Evolutionary conservation across 35 echinoderm and acorn worm genomes (phyloP).

Genomic region (Chiridota heheva): DNA sequence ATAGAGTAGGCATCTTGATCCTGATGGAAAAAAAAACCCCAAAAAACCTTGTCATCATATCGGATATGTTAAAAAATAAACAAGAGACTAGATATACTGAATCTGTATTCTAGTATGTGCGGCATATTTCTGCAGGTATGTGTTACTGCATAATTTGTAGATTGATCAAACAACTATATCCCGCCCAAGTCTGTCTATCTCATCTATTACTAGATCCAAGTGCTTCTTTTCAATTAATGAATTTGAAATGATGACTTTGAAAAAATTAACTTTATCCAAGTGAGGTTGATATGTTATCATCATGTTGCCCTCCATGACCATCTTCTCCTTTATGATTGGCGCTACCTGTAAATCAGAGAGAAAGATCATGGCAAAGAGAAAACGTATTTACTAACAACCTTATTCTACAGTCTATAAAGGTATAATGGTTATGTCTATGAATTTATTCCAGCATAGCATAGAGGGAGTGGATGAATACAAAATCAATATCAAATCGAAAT

Average conservation of each 20-base stretch:
- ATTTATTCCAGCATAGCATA: no score
- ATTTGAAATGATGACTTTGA: constrained; percentile 65
- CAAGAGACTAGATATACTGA: no score
- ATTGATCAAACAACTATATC: constrained; percentile 25
- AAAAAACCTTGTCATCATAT: no score
- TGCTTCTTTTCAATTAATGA: constrained; percentile 31
- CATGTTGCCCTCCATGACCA: constrained; percentile 64
- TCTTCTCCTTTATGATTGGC: constrained; percentile 65
- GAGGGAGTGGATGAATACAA: no score
- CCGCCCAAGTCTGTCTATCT: constrained; percentile 66
- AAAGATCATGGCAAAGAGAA: no score
- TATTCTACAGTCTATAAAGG: background rate
- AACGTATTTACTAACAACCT: background rate
- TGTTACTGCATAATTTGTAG: no score
- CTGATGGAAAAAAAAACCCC: no score
- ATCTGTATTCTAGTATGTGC: no score
- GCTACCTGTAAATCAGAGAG: constrained; percentile 55
- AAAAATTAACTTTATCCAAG: constrained; percentile 54
- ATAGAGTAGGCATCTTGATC: no score
- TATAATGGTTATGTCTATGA: background rate
- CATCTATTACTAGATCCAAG: constrained; percentile 63
- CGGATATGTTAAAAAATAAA: no score
- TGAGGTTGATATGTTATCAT: constrained; percentile 80
- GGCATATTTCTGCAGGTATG: no score
- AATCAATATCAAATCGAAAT: no score